Conservation (phyloP, 2,113 vertebrate species). For the Rhineura floridana region DNA sequence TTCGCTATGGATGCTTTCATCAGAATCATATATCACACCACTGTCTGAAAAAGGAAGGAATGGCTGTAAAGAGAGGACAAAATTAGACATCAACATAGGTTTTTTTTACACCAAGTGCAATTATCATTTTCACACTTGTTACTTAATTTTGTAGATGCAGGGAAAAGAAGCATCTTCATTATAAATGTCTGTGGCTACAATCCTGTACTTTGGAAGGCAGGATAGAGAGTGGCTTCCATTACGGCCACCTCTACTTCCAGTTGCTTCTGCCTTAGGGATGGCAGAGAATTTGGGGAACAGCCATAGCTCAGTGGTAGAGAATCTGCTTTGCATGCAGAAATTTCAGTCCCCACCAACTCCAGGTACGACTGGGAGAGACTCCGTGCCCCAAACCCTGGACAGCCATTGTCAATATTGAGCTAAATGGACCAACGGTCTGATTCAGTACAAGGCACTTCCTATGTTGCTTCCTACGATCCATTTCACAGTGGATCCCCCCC, state of each 20-base stretch:
- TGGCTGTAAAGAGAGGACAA: constrained; percentile 82
- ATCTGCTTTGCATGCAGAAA: too few relatives aligned
- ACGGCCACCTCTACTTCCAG: background rate
- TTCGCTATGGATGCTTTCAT: constrained; percentile 94
- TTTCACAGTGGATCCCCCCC: too few relatives aligned
- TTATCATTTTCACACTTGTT: background rate
- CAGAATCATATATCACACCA: constrained; percentile 92
- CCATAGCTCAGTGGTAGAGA: too few relatives aligned
- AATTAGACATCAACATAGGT: constrained; percentile 6
- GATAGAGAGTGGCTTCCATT: background rate
- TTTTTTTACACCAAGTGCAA: background rate
- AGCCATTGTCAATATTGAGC: too few relatives aligned
- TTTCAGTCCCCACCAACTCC: too few relatives aligned
- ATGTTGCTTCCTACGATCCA: too few relatives aligned
- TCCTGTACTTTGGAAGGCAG: background rate
- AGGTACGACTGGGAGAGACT: too few relatives aligned
- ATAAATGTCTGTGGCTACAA: background rate
- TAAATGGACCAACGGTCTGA: too few relatives aligned
- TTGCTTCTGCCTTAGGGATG: background rate
- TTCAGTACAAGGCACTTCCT: too few relatives aligned
- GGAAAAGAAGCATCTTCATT: too few relatives aligned
- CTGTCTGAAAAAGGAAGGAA: constrained; percentile 96
- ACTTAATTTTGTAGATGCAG: background rate
- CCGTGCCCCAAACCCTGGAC: too few relatives aligned
- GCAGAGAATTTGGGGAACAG: too few relatives aligned